Conservation (phyloP, 2,888 invertebrate genomes). For the Megastigmus dorsalis region DNA sequence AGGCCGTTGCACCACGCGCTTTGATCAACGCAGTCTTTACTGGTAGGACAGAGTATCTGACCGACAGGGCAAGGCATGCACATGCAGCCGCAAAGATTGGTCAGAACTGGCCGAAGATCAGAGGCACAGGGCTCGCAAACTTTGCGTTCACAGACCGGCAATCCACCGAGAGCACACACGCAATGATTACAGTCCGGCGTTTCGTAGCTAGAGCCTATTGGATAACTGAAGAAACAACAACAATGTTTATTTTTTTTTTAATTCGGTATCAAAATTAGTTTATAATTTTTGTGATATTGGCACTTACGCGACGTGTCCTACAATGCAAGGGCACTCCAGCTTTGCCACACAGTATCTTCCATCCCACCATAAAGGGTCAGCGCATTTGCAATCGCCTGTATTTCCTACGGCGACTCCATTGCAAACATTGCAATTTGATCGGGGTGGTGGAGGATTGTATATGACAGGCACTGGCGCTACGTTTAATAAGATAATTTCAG, state of each 20-base stretch:
- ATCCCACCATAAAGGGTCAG: constrained; percentile 80
- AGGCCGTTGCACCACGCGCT: constrained; percentile 88
- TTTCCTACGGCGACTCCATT: constrained; percentile 75
- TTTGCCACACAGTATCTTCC: constrained; percentile 83
- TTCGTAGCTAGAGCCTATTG: constrained; percentile 83
- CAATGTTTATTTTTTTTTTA: neutral
- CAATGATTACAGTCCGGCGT: constrained; percentile 87
- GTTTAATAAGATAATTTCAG: no score
- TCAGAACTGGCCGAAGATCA: constrained; percentile 78
- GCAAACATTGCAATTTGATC: constrained; percentile 76
- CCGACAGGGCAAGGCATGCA: constrained; percentile 84
- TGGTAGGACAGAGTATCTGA: constrained; percentile 83
- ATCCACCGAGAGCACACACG: constrained; percentile 85
- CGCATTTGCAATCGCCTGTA: constrained; percentile 76
- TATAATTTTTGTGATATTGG: neutral
- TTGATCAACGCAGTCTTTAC: constrained; percentile 82
- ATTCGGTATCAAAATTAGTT: no score
- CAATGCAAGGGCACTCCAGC: constrained; percentile 86
- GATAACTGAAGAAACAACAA: constrained; percentile 76
- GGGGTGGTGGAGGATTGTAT: neutral
- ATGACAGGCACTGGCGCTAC: no score
- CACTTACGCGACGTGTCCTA: constrained; percentile 79
- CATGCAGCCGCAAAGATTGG: constrained; percentile 81
- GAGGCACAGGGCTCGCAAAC: constrained; percentile 81
- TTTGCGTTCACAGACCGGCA: constrained; percentile 82